These are phyloP conservation scores for Halisarca cf. caerulea DNA, from an alignment of 37 sponge, comb jelly and placozoan genomes.

Conservation along the genomic window DNA sequence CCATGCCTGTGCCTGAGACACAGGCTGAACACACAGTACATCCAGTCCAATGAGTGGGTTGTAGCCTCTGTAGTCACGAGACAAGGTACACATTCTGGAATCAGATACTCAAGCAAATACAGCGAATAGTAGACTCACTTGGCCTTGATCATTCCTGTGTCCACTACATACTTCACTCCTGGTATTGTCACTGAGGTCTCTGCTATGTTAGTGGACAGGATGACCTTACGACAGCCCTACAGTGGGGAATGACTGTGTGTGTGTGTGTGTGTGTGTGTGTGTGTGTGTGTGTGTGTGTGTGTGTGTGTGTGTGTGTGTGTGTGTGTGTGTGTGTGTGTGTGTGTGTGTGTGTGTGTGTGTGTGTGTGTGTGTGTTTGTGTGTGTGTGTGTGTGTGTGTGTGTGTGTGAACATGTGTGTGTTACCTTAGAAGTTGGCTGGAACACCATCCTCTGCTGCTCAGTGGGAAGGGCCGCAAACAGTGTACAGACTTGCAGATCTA, in stretches of 20 bases:
- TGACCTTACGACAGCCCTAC: conserved; percentile 79
- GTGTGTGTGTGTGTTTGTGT: too few relatives aligned
- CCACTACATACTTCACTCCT: conserved; percentile 87
- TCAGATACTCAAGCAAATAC: neutral
- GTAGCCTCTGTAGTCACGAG: conserved; percentile 64
- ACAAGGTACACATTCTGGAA: neutral
- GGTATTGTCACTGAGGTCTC: conserved; percentile 95
- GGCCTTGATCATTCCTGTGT: conserved; percentile 91
- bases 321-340: conserved; percentile 33
- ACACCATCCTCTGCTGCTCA: conserved; percentile 65
- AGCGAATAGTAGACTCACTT: conserved; percentile 26
- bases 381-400: too few relatives aligned
- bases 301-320: neutral
- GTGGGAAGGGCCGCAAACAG: conserved; percentile 92
- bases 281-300: too few relatives aligned
- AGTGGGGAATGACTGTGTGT: too few relatives aligned
- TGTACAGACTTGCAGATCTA: conserved; percentile 66
- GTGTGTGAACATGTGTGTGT: conserved; percentile 23
- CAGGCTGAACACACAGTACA: conserved; percentile 78
- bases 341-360: conserved; percentile 27
- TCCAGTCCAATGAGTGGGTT: conserved; percentile 86
- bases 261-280: too few relatives aligned
- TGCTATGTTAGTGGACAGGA: conserved; percentile 94
- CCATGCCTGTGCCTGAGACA: conserved; percentile 90
- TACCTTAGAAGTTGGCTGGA: conserved; percentile 39